Evolutionary conservation across 2,113 vertebrate species (phyloP).

Genomic region (Grantiella picta): DNA sequence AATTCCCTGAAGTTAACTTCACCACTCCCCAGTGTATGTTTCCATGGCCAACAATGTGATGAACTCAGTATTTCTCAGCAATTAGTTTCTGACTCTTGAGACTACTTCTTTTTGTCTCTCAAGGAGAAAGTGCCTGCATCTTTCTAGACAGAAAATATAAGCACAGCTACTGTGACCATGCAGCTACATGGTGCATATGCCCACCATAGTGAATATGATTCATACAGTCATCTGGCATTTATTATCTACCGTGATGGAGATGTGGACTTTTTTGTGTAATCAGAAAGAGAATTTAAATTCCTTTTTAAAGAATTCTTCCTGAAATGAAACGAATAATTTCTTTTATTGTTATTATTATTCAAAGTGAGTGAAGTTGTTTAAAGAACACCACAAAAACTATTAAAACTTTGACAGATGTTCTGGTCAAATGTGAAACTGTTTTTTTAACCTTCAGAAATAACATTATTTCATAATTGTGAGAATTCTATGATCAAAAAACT

Average conservation of each 20-base stretch:
- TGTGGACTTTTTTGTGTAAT: not conserved
- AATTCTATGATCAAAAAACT: not conserved
- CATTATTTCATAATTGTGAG: not conserved
- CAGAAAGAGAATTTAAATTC: not conserved
- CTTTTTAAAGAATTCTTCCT: not conserved
- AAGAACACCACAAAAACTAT: not conserved
- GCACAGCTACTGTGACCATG: not conserved
- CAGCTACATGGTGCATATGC: not conserved
- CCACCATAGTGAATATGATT: not conserved
- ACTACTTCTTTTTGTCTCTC: not conserved
- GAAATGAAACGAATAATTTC: not conserved
- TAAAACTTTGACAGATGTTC: conserved; percentile 25
- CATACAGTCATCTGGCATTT: not conserved
- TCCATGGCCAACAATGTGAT: not conserved
- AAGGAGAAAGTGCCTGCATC: not conserved
- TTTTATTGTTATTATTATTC: not conserved
- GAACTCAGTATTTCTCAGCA: not conserved
- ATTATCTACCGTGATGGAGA: not conserved
- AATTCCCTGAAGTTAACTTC: not conserved
- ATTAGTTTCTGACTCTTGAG: not conserved
- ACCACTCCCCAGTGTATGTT: fast-evolving
- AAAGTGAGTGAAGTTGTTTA: not conserved
- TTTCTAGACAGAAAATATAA: not conserved
- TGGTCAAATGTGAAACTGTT: not conserved
- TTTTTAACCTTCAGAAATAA: not conserved